A percentile compares a stretch with the other conserved stretches of the same genome.
Conservation (phyloP, 2,797 vertebrate genomes). For the Macropodus opercularis region DNA sequence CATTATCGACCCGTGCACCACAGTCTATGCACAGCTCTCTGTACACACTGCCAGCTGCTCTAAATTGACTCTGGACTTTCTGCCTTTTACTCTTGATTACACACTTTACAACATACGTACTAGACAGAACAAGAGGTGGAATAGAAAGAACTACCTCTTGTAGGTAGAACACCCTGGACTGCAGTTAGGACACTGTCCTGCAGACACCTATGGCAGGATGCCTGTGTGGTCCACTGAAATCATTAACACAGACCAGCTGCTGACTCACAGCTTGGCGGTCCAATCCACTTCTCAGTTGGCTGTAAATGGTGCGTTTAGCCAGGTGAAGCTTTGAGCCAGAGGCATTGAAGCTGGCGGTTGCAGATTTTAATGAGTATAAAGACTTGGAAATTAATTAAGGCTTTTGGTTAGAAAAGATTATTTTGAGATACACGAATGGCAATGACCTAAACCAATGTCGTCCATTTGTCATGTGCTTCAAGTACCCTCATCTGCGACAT, state of each 20-base stretch:
- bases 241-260: neutral
- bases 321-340: neutral
- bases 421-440: too few species aligned
- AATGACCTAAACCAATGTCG: too few species aligned
- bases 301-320: neutral
- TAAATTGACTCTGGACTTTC: neutral
- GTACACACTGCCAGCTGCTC: neutral
- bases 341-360: neutral
- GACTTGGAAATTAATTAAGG: too few species aligned
- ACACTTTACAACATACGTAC: neutral
- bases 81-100: neutral
- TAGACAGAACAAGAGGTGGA: neutral
- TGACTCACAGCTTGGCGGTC: neutral
- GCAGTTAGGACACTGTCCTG: neutral
- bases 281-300: neutral
- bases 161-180: neutral
- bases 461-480: too few species aligned
- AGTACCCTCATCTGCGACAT: too few species aligned
- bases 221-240: neutral
- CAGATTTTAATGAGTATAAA: neutral
- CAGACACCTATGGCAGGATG: neutral
- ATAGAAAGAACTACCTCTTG: neutral
- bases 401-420: too few species aligned
- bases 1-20: neutral
- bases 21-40: neutral